Conservation (phyloP, 2,113 vertebrate species). For the Dipodomys spectabilis region DNA sequence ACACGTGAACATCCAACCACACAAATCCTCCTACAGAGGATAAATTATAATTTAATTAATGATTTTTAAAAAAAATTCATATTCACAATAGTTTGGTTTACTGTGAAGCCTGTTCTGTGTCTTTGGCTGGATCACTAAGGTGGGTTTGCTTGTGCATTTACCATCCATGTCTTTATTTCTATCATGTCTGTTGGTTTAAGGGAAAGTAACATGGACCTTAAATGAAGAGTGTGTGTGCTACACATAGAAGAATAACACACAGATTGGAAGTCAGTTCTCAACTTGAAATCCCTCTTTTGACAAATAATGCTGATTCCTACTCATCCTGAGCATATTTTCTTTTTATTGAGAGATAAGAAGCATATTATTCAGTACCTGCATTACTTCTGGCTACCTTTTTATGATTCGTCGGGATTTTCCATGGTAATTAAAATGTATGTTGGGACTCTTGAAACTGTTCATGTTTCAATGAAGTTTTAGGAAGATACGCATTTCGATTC, state of each 20-base stretch:
- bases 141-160: background rate
- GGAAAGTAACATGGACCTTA: background rate
- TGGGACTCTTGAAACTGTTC: background rate
- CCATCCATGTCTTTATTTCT: background rate
- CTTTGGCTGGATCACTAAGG: background rate
- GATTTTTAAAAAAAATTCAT: background rate
- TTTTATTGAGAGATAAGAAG: background rate
- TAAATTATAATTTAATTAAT: background rate
- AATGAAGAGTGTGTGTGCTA: background rate
- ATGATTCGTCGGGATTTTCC: no score
- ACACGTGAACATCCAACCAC: background rate
- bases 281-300: background rate
- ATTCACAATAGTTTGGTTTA: background rate
- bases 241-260: background rate
- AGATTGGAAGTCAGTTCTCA: background rate
- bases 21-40: background rate
- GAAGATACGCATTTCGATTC: no score
- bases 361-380: no score
- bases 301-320: background rate
- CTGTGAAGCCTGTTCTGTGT: background rate
- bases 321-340: background rate
- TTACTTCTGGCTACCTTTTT: background rate
- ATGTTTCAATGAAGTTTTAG: background rate
- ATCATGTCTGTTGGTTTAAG: background rate
- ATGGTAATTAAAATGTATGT: no score